Base-by-base conservation (phyloP, 1,140 invertebrate species). In the Papilio xuthus region DNA sequence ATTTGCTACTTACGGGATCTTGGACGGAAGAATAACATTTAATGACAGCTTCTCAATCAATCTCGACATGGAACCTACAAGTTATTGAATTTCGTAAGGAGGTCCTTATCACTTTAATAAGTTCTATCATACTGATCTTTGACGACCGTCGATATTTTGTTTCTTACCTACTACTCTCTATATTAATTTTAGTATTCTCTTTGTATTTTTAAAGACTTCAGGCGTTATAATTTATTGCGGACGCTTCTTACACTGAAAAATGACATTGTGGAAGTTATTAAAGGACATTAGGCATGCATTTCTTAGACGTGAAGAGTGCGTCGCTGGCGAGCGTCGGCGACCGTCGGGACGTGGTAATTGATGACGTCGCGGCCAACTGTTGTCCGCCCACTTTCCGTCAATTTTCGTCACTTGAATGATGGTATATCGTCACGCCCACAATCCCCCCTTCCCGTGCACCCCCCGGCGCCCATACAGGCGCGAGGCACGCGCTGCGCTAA, bases 371-470 rank as follows among this genome's bases (percentile, higher is more conserved):
- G 89, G 91, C 80, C 90, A 90, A 90, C 84, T 90, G 86, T 86
- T 90, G 91, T 93, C 92, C 92, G 92, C 92, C 92, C 92, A 94
- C 93, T 93, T 94, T 93, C 91, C 92, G 92, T 93, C 92, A 93
- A 93, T 93, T 93, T 93, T 93, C 92, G 92, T 93, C 92, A 91
- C 92, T 93, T 93, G 92, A 93, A 86, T 92, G 91, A 94, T 94
- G 92, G 92, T 92, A 81, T 86, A 86, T 79, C 84, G 91, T 82
- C 84, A 86, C 92, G 91, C 92, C 92, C 90, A 86, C 81, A 53
- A 70, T 80, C 79, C 79, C 80, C 37, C n/a, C 80, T 79, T 79
- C 83, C 78, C 72, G 44, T 77, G 60, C 76, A 73, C 41, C 77
- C 44, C 78, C 78, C 28, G 71, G 15, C 83, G 81, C 82, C 85